These are phyloP conservation scores for Daphoenositta chrysoptera DNA, from an alignment of 2,113 vertebrate genomes.

Conservation along the genomic window DNA sequence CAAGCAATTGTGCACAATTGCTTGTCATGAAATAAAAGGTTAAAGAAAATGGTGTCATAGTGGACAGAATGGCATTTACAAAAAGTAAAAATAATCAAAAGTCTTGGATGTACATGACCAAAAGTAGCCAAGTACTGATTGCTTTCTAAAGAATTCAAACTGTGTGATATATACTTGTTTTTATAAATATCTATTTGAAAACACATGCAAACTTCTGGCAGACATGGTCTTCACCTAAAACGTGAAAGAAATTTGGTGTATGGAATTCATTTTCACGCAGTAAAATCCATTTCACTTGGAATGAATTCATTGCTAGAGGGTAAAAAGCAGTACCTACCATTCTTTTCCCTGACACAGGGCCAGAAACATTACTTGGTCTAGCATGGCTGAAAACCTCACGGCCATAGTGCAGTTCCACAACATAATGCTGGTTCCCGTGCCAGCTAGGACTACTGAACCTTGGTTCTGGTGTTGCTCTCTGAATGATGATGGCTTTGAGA, in stretches of 20 bases:
- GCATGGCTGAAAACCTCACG: background rate
- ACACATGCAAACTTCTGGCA: background rate
- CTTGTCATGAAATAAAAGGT: slow-evolving; percentile 18
- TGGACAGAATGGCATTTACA: background rate
- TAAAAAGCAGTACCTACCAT: background rate
- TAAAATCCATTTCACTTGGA: background rate
- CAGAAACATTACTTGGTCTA: background rate
- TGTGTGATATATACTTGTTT: background rate
- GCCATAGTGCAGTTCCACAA: background rate
- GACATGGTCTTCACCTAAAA: background rate
- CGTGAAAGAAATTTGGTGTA: background rate
- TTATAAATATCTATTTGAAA: slow-evolving; percentile 8
- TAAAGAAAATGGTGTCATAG: background rate
- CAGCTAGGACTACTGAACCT: background rate
- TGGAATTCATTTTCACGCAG: background rate
- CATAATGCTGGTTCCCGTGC: background rate
- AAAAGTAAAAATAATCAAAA: background rate
- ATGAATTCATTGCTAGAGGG: background rate
- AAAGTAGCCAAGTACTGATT: background rate
- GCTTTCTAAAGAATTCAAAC: background rate
- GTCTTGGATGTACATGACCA: background rate
- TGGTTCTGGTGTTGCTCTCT: background rate
- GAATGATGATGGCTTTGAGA: background rate
- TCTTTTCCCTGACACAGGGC: background rate
- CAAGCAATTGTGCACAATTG: background rate